These are phyloP conservation scores for Lonchura striata DNA, from an alignment of 2,113 vertebrate genomes.

Conservation along the genomic window DNA sequence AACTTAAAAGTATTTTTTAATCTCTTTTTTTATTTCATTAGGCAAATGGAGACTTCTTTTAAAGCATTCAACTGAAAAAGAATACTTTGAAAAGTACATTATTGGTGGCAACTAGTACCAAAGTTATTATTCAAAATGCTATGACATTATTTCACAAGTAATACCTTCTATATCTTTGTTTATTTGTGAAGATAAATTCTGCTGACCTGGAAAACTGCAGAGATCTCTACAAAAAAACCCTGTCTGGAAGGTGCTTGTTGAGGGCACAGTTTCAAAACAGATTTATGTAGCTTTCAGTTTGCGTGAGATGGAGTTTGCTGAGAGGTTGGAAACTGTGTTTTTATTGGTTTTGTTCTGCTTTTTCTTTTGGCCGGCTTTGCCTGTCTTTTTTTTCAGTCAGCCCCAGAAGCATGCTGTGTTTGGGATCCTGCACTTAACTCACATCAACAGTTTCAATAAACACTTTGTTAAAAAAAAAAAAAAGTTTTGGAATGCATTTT, in stretches of 20 bases:
- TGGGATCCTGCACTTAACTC: slow-evolving; percentile 41
- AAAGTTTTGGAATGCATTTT: neutral
- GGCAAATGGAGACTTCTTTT: neutral
- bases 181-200: neutral
- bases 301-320: neutral
- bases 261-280: neutral
- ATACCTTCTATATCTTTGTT: accelerated
- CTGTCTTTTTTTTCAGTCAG: neutral
- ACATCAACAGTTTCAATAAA: slow-evolving; percentile 38
- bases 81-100: neutral
- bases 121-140: neutral
- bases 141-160: neutral
- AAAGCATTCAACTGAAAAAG: neutral
- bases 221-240: neutral
- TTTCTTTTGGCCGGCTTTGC: slow-evolving; percentile 30
- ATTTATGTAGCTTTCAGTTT: slow-evolving; percentile 4
- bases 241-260: neutral
- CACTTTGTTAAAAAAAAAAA: neutral
- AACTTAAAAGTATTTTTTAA: neutral
- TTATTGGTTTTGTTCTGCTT: neutral
- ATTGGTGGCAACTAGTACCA: neutral
- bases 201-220: neutral
- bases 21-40: neutral
- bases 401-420: neutral
- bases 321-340: slow-evolving; percentile 1